Percentiles rank a stretch among this genome's conserved stretches.
These are phyloP conservation scores for Plotosus lineatus DNA, from an alignment of 2,113 vertebrate species.

Conservation along the genomic window DNA sequence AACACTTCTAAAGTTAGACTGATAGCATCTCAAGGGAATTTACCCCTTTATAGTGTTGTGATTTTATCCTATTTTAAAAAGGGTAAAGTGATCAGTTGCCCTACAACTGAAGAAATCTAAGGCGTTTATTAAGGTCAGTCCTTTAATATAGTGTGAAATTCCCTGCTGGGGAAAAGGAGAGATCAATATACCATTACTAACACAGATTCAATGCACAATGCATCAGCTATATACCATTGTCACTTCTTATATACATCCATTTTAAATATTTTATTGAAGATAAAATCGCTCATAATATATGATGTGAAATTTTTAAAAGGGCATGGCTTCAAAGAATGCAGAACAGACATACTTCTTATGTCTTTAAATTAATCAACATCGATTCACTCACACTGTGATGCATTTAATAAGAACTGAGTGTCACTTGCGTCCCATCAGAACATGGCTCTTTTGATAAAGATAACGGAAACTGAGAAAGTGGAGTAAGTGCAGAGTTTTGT, in stretches of 20 bases:
- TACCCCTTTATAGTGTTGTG: conserved; percentile 41
- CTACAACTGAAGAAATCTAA: conserved; percentile 52
- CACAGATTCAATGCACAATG: conserved; percentile 6
- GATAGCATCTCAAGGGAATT: conserved; percentile 49
- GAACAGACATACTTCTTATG: background rate
- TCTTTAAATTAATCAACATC: background rate
- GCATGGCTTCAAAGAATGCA: background rate
- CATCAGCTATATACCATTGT: background rate
- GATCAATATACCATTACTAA: conserved; percentile 29
- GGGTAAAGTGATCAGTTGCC: conserved; percentile 53
- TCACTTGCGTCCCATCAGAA: conserved; percentile 58
- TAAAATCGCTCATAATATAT: background rate
- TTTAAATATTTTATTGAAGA: background rate
- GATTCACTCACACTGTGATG: background rate
- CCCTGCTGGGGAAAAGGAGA: conserved; percentile 14
- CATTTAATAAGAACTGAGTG: conserved; percentile 56
- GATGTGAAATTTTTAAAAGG: background rate
- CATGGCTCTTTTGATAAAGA: conserved; percentile 63
- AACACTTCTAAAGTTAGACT: conserved; percentile 51
- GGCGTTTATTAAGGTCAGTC: conserved; percentile 52
- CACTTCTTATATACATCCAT: background rate
- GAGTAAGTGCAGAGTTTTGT: conserved; percentile 66
- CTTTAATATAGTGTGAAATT: conserved; percentile 42
- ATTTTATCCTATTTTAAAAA: conserved; percentile 43
- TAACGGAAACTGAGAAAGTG: conserved; percentile 69